Percentiles rank a stretch among this genome's conserved stretches.
phyloP scores from a whole-genome alignment of 2,797 vertebrate species.

The Sebastolobus altivelis region DNA sequence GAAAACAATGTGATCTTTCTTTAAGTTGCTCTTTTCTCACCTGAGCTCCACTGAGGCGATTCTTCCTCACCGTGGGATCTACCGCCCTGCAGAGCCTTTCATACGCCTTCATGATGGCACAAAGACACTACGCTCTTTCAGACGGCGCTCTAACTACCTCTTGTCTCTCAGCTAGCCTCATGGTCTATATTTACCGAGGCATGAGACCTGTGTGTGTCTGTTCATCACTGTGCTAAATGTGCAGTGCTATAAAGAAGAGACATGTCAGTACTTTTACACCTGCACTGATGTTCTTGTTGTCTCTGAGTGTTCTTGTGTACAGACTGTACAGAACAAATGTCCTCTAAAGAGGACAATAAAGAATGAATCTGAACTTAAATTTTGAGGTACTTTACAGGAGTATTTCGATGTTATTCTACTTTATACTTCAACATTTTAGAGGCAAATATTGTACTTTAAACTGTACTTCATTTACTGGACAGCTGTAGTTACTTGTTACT shows the following conservation, averaged over 20 bases:
- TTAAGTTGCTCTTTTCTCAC: slow-evolving; percentile 29
- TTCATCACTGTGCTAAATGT: slow-evolving; percentile 32
- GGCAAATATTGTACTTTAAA: not conserved
- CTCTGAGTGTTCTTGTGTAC: too few species aligned
- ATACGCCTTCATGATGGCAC: slow-evolving; percentile 15
- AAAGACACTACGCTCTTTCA: slow-evolving; percentile 7
- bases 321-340: too few species aligned
- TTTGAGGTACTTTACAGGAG: not conserved
- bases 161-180: slow-evolving; percentile 16
- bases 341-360: too few species aligned
- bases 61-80: not conserved
- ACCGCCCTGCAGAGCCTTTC: not conserved
- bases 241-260: not conserved
- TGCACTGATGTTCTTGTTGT: too few species aligned
- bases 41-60: slow-evolving; percentile 11
- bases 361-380: not conserved
- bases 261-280: not conserved
- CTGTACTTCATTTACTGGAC: not conserved
- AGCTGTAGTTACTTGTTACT: not conserved
- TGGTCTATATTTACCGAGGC: slow-evolving; percentile 61
- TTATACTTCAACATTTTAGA: not conserved
- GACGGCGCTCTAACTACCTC: slow-evolving; percentile 17
- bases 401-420: not conserved
- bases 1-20: not conserved
- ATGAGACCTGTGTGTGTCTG: slow-evolving; percentile 22